Evolutionary conservation across 1,140 invertebrate species (phyloP), one percentile per base, ranked within the genome.

Genomic region (Achroia grisella): DNA sequence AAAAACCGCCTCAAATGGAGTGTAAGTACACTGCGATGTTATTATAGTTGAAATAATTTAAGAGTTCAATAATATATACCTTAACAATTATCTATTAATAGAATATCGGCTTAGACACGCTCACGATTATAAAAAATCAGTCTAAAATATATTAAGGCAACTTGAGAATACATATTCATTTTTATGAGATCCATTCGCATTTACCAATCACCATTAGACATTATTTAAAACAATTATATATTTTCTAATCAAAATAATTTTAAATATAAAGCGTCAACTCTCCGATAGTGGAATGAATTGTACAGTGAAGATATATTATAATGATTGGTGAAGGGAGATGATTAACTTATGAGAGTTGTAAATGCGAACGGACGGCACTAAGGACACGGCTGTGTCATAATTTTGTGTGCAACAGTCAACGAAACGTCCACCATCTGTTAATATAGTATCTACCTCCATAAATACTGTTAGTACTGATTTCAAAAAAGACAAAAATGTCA

Each of bases 101-200:
- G 52, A 45, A 52, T 55, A 56, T 52, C 51, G 50, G 59, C 49
- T 55, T 65, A 65, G 46, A 62, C 44, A 71, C 63, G 50, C 57
- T 64, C 62, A 62, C 62, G 62, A 63, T 73, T 71, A 74, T 77
- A 82, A 69, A 82, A 84, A 81, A 82, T 82, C 81, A 82, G 78
- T 85, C 78, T 82, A 82, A 82, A 79, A 71, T 78, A 72, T 82
- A 81, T 79, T 79, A 85, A 85, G 81, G 78, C 78, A 85, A 81
- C 77, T 82, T 56, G 75, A 79, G 74, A 79, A 78, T 70, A 67
- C 74, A 72, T 57, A 59, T 44, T 51, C 27, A 50, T 43, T 47
- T n/a, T 27, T 34, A 30, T 53, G 48, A 28, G 12, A 50, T 50
- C 35, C 50, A 37, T 37, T 48, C 36, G 56, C 28, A 48, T 39